A percentile compares a stretch with the other conserved stretches of the same genome.
Conservation (phyloP, 1,140 invertebrate species). For the Cepaea nemoralis region DNA sequence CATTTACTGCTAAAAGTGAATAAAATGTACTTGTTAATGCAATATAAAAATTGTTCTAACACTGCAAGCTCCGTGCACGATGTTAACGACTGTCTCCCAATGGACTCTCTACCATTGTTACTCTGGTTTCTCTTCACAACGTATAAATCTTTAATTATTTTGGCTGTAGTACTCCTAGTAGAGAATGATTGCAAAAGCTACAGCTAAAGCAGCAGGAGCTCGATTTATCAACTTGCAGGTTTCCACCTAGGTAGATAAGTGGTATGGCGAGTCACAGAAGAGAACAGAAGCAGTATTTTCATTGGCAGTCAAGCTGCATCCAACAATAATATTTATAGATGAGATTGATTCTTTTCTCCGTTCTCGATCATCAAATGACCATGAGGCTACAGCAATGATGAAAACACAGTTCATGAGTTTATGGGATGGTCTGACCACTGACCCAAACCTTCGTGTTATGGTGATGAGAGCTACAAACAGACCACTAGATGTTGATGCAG, state of each 20-base stretch:
- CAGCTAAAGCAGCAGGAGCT: constrained; percentile 87
- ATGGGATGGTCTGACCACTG: constrained; percentile 76
- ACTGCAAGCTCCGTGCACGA: too few species aligned
- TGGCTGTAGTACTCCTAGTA: too few species aligned
- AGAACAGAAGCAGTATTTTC: constrained; percentile 95
- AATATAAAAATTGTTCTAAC: too few species aligned
- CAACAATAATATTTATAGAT: constrained; percentile 95
- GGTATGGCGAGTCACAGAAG: constrained; percentile 98
- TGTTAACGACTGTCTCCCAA: too few species aligned
- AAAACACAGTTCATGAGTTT: constrained; percentile 83
- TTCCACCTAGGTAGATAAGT: constrained; percentile 95
- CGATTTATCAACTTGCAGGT: constrained; percentile 90
- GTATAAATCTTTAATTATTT: too few species aligned
- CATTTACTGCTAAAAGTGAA: too few species aligned
- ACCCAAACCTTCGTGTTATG: constrained; percentile 82
- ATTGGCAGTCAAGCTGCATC: constrained; percentile 93
- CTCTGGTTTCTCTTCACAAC: too few species aligned
- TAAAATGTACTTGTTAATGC: too few species aligned
- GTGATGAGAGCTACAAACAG: constrained; percentile 96
- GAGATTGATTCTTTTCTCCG: constrained; percentile 98
- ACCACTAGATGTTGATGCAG: constrained; percentile 93
- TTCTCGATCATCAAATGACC: constrained; percentile 88
- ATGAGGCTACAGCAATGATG: constrained; percentile 99
- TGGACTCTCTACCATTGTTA: too few species aligned
- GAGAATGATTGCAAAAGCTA: constrained; percentile 92